A percentile compares a stretch with the other conserved stretches of the same genome.
phyloP scores from a whole-genome alignment of 2,113 vertebrate genomes.

The Pseudonaja textilis region DNA sequence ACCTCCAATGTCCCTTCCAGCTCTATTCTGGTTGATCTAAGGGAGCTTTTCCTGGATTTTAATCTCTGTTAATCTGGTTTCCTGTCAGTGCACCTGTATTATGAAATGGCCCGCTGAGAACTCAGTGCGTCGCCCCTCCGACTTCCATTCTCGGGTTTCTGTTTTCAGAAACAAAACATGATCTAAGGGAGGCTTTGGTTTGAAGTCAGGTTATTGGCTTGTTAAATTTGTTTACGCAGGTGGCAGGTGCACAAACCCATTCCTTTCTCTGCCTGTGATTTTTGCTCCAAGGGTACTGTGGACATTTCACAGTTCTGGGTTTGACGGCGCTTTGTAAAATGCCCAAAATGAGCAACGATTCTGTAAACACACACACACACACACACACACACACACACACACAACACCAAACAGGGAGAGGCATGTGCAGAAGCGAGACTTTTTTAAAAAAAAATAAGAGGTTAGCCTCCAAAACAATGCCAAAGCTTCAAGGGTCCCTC shows the following conservation, averaged over 20 bases:
- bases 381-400: background rate
- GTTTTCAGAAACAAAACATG: background rate
- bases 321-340: background rate
- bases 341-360: background rate
- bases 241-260: background rate
- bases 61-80: background rate
- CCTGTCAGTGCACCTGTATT: background rate
- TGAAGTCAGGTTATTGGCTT: background rate
- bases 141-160: background rate
- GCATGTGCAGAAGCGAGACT: background rate
- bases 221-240: background rate
- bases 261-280: background rate
- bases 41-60: background rate
- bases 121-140: background rate
- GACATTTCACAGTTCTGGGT: background rate
- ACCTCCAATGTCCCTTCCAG: too few relatives aligned
- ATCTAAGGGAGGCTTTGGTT: background rate
- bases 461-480: background rate
- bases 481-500: background rate
- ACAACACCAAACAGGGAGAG: background rate
- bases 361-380: background rate
- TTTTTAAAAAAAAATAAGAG: background rate
- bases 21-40: background rate
- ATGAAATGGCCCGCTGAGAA: background rate
- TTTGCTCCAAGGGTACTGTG: background rate